Evolutionary conservation across 2,113 vertebrate genomes (phyloP), one percentile per base, ranked within the genome.

Genomic region (Actinemys pallida): DNA sequence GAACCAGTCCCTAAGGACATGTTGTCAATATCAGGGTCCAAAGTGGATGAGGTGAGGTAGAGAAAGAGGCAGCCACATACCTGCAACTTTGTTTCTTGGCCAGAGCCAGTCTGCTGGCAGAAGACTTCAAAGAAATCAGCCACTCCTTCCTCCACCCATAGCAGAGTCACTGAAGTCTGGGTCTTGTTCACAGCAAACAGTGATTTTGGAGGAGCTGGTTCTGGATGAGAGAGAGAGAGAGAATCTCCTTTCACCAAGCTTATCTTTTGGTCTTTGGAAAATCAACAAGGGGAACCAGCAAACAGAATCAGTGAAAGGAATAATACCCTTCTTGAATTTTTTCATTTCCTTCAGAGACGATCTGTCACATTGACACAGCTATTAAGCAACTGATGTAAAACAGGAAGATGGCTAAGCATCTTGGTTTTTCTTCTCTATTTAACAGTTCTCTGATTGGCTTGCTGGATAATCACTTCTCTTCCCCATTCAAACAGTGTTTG

Each of bases 71-170:
- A 2, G 4, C 52, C 45, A 85, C 95, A 5, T 98, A 99, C 98
- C 99, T 98, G 98, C 29, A 92, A 83, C 97, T 99, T 99, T 53
- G 95, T 94, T 52, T 98, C 98, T 69, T 95, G 98, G 75, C 81
- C 88, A 53, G 97, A 93, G 29, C 97, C 97, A 92, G 97, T 89
- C 86, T 98, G 98, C 87, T 98, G 98, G 92, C 99, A 99, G 94
- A 98, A 91, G 39, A 99, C 98, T 97, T 99, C 98, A 84, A 99
- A 99, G 96, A 99, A 99, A 97, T 99, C 99, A 13, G 99, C 99
- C 10, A 99, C 98, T 39, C 99, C 99, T 35, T 99, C 99, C 97
- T 99, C 99, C 2, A 98, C 99, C 99, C 99, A 99, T 69, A 99
- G 98, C 96, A 99, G 97, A 14, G 99, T 99, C 92, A 99, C 98